These are phyloP conservation scores for Watsonalla binaria DNA, from an alignment of 2,888 invertebrate genomes.

Conservation along the genomic window DNA sequence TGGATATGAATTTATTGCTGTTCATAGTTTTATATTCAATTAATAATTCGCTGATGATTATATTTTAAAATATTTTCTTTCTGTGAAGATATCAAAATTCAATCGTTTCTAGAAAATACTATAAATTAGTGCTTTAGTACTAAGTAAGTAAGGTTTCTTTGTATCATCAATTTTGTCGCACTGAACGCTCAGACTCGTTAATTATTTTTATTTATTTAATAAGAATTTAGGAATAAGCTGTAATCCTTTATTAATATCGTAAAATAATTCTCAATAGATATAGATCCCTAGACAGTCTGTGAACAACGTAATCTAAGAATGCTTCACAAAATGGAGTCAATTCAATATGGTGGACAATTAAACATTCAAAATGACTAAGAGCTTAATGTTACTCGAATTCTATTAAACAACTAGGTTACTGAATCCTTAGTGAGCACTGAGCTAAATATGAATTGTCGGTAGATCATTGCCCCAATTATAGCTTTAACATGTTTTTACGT, in stretches of 20 bases:
- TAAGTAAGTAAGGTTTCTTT: not conserved
- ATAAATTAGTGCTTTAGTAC: not conserved
- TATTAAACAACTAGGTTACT: too few relatives aligned
- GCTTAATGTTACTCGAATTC: not conserved
- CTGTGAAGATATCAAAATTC: too few relatives aligned
- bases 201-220: not conserved
- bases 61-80: too few relatives aligned
- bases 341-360: not conserved
- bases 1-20: too few relatives aligned
- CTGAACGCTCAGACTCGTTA: not conserved
- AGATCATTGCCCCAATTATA: too few relatives aligned
- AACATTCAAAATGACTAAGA: not conserved
- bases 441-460: too few relatives aligned
- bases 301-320: not conserved
- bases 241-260: not conserved
- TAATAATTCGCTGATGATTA: too few relatives aligned
- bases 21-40: too few relatives aligned
- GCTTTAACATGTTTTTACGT: too few relatives aligned
- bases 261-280: not conserved
- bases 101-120: too few relatives aligned
- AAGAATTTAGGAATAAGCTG: too few relatives aligned
- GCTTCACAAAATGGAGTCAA: not conserved
- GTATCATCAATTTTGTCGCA: not conserved
- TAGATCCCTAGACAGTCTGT: not conserved
- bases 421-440: too few relatives aligned